Percentiles rank a stretch among this genome's conserved stretches.
These are phyloP conservation scores for Aphrocallistes beatrix DNA, from an alignment of 37 sponge, comb jelly and placozoan species.

Conservation along the genomic window DNA sequence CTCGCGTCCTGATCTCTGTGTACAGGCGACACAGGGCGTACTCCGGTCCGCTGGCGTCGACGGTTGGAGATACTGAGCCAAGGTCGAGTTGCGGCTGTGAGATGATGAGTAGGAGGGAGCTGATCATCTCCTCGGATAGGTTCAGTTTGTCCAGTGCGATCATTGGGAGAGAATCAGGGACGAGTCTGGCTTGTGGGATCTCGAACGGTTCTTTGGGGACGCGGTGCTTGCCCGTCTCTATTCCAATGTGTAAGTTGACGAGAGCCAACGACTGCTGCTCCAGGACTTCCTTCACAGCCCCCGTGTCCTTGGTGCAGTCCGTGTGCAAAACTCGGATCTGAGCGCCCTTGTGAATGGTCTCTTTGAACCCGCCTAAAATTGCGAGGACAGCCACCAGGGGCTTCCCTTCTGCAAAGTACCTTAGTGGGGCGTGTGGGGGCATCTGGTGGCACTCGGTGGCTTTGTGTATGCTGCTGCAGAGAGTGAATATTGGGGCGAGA, in stretches of 20 bases:
- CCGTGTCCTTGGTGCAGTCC: constrained; percentile 28
- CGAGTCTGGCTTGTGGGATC: constrained; percentile 6
- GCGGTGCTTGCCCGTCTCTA: background rate
- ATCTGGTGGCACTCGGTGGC: constrained; percentile 28
- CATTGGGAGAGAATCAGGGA: background rate
- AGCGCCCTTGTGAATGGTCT: constrained; percentile 54
- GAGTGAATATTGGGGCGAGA: background rate
- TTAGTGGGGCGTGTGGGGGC: constrained; percentile 31
- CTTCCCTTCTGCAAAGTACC: constrained; percentile 49
- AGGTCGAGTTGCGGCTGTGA: background rate
- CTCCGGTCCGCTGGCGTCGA: constrained; percentile 2
- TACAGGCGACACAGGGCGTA: background rate
- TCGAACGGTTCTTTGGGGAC: constrained; percentile 8
- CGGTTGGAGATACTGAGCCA: background rate
- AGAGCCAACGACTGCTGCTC: background rate
- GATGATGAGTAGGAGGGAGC: background rate
- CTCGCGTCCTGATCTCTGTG: constrained; percentile 14
- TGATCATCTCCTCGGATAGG: background rate
- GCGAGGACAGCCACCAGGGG: constrained; percentile 62
- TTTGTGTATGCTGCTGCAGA: constrained; percentile 17
- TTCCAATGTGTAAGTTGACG: background rate
- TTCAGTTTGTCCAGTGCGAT: background rate
- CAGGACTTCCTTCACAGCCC: background rate
- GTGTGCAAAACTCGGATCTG: constrained; percentile 48
- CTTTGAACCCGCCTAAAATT: constrained; percentile 88